phyloP scores from a whole-genome alignment of 1,140 invertebrate species.

The Triops longicaudatus region DNA sequence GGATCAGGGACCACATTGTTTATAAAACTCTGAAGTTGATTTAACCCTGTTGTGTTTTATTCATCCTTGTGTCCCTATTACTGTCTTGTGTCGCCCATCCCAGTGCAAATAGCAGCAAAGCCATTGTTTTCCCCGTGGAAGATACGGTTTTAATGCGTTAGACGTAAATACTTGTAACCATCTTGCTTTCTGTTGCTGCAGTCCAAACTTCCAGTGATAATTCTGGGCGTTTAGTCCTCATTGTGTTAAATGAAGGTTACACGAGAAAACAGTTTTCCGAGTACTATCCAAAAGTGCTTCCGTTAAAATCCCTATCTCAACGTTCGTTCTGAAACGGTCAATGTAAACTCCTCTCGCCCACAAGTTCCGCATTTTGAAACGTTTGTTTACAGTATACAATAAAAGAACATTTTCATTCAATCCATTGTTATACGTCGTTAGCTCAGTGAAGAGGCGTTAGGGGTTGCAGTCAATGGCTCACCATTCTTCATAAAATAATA shows the following conservation, averaged over 20 bases:
- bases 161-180: neutral
- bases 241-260: neutral
- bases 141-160: neutral
- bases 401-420: neutral
- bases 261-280: neutral
- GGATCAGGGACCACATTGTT: neutral
- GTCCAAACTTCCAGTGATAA: neutral
- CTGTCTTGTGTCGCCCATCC: neutral
- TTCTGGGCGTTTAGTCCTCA: neutral
- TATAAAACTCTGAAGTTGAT: neutral
- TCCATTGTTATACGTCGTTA: too few relatives aligned
- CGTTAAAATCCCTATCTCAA: neutral
- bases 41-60: neutral
- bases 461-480: too few relatives aligned
- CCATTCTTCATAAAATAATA: too few relatives aligned
- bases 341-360: slow-evolving; percentile 4
- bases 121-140: neutral
- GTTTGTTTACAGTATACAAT: neutral
- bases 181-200: neutral
- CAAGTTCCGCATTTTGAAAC: neutral
- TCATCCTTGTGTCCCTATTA: neutral
- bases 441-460: too few relatives aligned
- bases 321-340: neutral
- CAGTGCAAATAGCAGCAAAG: neutral
- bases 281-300: neutral